A percentile compares a stretch with the other conserved stretches of the same genome.
phyloP scores from a whole-genome alignment of 1,140 invertebrate species.

The Drosophila tropicalis region DNA sequence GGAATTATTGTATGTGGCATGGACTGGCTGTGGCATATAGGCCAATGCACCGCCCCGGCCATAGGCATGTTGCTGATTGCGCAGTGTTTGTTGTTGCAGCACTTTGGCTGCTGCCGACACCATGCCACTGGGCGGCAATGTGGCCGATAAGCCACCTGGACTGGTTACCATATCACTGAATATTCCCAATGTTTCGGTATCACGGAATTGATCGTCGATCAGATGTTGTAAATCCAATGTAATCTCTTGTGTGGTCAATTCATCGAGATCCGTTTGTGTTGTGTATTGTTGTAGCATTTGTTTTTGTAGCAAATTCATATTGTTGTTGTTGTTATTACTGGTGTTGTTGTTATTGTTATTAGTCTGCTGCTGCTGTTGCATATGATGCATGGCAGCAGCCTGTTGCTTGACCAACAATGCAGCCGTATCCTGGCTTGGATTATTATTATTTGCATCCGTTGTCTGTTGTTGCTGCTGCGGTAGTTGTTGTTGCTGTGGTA shows the following conservation, averaged over 20 bases:
- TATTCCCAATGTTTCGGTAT: constrained; percentile 87
- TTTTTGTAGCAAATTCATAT: constrained; percentile 80
- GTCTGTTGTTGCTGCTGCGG: constrained; percentile 72
- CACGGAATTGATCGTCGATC: constrained; percentile 95
- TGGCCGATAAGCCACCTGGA: constrained; percentile 84
- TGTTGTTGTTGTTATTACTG: constrained; percentile 64
- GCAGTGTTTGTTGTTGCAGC: constrained; percentile 75
- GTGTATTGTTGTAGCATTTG: constrained; percentile 87
- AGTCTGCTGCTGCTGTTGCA: constrained; percentile 80
- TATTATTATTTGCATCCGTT: constrained; percentile 81
- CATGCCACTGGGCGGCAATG: constrained; percentile 82
- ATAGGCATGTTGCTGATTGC: constrained; percentile 77
- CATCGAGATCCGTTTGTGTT: constrained; percentile 90
- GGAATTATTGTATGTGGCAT: constrained; percentile 88
- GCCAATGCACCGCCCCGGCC: constrained; percentile 89
- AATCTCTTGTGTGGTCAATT: constrained; percentile 94
- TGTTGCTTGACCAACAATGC: constrained; percentile 59
- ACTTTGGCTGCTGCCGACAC: constrained; percentile 83
- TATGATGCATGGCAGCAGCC: constrained; percentile 56
- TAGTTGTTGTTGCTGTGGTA: constrained; percentile 61
- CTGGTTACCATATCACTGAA: constrained; percentile 91
- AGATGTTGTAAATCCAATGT: constrained; percentile 93
- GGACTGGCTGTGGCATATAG: constrained; percentile 95
- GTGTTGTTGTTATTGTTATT: constrained; percentile 78
- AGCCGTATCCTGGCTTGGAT: constrained; percentile 67